A percentile compares a stretch with the other conserved stretches of the same genome.
Evolutionary conservation across 2,888 invertebrate species (phyloP).

Genomic region (Agonopterix subpropinquella): DNA sequence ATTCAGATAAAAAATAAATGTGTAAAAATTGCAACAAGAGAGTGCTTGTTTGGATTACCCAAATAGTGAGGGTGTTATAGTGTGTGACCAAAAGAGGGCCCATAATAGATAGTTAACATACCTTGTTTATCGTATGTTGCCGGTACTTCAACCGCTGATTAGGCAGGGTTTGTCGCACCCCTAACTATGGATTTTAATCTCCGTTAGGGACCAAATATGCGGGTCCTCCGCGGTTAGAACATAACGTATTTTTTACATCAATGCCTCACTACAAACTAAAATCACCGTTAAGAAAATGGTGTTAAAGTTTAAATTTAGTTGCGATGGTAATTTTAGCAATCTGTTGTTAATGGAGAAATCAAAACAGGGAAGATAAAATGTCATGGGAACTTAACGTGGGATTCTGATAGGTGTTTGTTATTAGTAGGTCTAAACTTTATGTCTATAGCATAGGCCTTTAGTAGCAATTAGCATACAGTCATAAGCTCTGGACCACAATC

Average conservation of each 20-base stretch:
- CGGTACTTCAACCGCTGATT: slow-evolving; percentile 28
- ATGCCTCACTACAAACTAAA: slow-evolving; percentile 10
- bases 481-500: too few relatives aligned
- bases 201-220: slow-evolving; percentile 52
- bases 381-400: slow-evolving; percentile 58
- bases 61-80: neutral
- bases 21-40: too few relatives aligned
- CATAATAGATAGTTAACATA: slow-evolving; percentile 17
- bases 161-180: slow-evolving; percentile 43
- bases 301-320: slow-evolving; percentile 16
- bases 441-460: too few relatives aligned
- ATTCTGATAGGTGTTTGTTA: slow-evolving; percentile 33
- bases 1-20: too few relatives aligned
- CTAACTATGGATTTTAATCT: slow-evolving; percentile 39
- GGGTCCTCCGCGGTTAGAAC: slow-evolving; percentile 39
- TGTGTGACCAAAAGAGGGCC: neutral
- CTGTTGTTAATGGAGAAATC: slow-evolving; percentile 56
- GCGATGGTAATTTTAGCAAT: slow-evolving; percentile 39
- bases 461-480: too few relatives aligned
- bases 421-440: slow-evolving; percentile 2
- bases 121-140: slow-evolving; percentile 35
- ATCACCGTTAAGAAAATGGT: slow-evolving; percentile 9
- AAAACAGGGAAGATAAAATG: slow-evolving; percentile 61
- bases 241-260: slow-evolving; percentile 32
- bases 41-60: too few relatives aligned